A percentile compares a stretch with the other conserved stretches of the same genome.
Conservation (phyloP, 2,888 invertebrate species). For the Blastobasis lacticolella region DNA sequence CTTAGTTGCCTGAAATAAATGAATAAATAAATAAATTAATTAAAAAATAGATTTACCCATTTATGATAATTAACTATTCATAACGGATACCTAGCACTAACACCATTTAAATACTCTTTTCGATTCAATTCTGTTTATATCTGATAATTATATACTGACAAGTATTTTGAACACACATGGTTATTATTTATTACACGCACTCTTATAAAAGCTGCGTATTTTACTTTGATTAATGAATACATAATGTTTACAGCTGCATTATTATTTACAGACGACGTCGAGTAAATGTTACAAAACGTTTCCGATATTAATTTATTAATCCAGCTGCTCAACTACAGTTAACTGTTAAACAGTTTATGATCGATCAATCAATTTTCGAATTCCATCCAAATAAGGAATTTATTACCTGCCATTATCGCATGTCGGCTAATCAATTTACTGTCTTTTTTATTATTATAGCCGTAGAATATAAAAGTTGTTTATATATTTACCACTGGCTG, state of each 20-base stretch:
- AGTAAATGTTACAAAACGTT: constrained; percentile 6
- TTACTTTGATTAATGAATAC: too few species aligned
- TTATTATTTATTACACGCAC: too few species aligned
- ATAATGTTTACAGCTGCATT: not conserved
- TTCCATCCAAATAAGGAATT: constrained; percentile 35
- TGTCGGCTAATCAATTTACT: constrained; percentile 50
- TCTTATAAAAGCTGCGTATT: too few species aligned
- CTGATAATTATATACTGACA: too few species aligned
- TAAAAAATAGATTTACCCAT: too few species aligned
- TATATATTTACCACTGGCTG: constrained; percentile 28
- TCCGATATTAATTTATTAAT: constrained; percentile 7
- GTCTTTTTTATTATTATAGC: constrained; percentile 18
- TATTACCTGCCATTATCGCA: constrained; percentile 53
- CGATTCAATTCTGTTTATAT: too few species aligned
- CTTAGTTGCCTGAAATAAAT: too few species aligned
- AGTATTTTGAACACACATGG: too few species aligned
- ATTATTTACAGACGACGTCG: not conserved
- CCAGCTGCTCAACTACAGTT: constrained; percentile 10
- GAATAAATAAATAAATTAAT: too few species aligned
- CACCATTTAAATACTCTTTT: too few species aligned
- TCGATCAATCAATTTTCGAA: constrained; percentile 34
- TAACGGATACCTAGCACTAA: too few species aligned
- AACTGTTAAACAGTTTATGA: constrained; percentile 23
- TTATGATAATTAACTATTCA: too few species aligned
- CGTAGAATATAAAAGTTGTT: constrained; percentile 21